phyloP scores from a whole-genome alignment of 2,113 vertebrate genomes.

The Ptilonorhynchus violaceus region DNA sequence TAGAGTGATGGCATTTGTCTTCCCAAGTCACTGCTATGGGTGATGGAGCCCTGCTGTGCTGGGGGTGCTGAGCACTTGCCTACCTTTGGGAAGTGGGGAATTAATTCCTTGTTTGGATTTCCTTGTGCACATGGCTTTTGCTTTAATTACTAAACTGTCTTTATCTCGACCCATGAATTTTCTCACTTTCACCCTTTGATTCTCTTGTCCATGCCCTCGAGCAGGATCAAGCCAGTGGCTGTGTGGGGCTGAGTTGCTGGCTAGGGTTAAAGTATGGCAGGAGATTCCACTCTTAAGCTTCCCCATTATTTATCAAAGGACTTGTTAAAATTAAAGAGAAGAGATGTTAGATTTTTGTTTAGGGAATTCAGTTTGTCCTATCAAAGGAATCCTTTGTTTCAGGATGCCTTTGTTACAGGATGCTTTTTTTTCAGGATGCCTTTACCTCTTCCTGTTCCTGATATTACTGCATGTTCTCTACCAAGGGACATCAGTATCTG shows the following conservation, averaged over 20 bases:
- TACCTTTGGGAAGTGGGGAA: neutral
- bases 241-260: neutral
- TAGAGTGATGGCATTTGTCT: neutral
- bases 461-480: slow-evolving; percentile 1
- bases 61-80: neutral
- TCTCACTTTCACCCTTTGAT: neutral
- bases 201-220: neutral
- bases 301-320: slow-evolving; percentile 28
- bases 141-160: neutral
- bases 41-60: neutral
- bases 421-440: too few species aligned
- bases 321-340: slow-evolving; percentile 44
- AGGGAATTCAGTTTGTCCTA: slow-evolving; percentile 45
- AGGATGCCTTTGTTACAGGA: neutral
- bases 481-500: neutral
- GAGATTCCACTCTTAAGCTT: neutral
- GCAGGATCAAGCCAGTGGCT: neutral
- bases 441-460: slow-evolving; percentile 22
- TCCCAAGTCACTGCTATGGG: neutral
- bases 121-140: neutral
- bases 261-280: neutral
- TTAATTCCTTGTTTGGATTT: neutral
- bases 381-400: slow-evolving; percentile 18
- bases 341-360: neutral
- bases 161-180: neutral